These are phyloP conservation scores for Brachionus asplanchnoidis DNA, from an alignment of 1,140 invertebrate species.

Conservation along the genomic window DNA sequence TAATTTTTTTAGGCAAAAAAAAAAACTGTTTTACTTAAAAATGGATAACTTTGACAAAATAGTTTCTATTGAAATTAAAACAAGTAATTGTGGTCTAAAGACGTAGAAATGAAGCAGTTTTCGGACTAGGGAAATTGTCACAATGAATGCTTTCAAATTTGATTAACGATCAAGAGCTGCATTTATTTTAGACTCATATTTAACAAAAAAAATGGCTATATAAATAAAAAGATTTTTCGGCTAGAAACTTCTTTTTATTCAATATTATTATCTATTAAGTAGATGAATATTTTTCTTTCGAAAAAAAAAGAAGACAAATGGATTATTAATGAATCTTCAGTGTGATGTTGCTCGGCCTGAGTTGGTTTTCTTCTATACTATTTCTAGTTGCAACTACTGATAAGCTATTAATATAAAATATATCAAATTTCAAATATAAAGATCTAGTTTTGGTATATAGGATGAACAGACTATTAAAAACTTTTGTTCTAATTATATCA, in stretches of 20 bases:
- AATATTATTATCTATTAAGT: slow-evolving; percentile 20
- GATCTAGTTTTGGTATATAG: slow-evolving; percentile 25
- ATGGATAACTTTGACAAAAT: not conserved
- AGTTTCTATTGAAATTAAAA: too few species aligned
- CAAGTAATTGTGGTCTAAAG: not conserved
- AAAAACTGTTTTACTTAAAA: not conserved
- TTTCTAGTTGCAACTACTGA: slow-evolving; percentile 27
- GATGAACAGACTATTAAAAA: slow-evolving; percentile 16
- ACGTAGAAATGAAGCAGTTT: not conserved
- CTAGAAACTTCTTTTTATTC: not conserved
- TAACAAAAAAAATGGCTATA: not conserved
- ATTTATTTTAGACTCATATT: not conserved
- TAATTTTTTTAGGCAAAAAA: too few species aligned
- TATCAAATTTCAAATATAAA: slow-evolving; percentile 32
- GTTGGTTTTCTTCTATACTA: not conserved
- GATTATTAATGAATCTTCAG: slow-evolving; percentile 26
- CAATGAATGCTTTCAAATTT: not conserved
- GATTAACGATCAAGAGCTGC: not conserved
- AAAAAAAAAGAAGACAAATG: slow-evolving; percentile 20
- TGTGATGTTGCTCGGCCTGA: not conserved
- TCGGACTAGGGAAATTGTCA: not conserved
- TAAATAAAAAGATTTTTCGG: not conserved
- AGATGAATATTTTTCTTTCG: not conserved
- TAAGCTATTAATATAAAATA: slow-evolving; percentile 32
- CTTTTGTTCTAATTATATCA: slow-evolving; percentile 39